These are phyloP conservation scores for Ophion slaviceki DNA, from an alignment of 2,888 invertebrate genomes.

Conservation along the genomic window DNA sequence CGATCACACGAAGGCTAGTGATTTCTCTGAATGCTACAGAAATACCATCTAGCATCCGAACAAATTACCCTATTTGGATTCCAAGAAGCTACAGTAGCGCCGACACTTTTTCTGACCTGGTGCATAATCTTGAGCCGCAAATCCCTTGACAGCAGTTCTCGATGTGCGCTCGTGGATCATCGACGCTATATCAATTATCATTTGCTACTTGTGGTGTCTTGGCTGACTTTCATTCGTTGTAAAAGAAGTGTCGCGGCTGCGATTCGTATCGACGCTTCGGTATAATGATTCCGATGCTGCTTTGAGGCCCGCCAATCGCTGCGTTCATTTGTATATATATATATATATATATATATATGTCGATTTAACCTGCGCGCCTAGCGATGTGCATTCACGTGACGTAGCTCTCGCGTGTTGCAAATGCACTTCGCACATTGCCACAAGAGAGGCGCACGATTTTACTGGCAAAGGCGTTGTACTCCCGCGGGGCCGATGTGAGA, in stretches of 20 bases:
- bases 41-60: too few relatives aligned
- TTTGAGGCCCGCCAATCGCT: conserved; percentile 43
- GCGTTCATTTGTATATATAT: conserved; percentile 4
- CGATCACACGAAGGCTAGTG: too few relatives aligned
- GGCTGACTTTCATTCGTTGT: too few relatives aligned
- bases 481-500: conserved; percentile 76
- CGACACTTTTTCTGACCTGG: not conserved
- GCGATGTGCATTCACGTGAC: conserved; percentile 62
- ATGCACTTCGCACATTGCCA: conserved; percentile 59
- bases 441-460: conserved; percentile 55
- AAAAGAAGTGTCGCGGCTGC: too few relatives aligned
- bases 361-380: conserved; percentile 45
- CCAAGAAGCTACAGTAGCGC: not conserved
- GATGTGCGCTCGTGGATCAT: too few relatives aligned
- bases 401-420: conserved; percentile 60
- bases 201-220: too few relatives aligned
- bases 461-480: conserved; percentile 71
- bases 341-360: not conserved
- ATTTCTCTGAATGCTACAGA: too few relatives aligned
- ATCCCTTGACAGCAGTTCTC: too few relatives aligned
- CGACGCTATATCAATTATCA: too few relatives aligned
- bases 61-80: too few relatives aligned
- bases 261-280: too few relatives aligned
- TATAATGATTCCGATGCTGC: not conserved
- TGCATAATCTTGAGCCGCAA: too few relatives aligned